Base-by-base conservation (phyloP, 2,888 invertebrate species). In the Trisateles emortualis region DNA sequence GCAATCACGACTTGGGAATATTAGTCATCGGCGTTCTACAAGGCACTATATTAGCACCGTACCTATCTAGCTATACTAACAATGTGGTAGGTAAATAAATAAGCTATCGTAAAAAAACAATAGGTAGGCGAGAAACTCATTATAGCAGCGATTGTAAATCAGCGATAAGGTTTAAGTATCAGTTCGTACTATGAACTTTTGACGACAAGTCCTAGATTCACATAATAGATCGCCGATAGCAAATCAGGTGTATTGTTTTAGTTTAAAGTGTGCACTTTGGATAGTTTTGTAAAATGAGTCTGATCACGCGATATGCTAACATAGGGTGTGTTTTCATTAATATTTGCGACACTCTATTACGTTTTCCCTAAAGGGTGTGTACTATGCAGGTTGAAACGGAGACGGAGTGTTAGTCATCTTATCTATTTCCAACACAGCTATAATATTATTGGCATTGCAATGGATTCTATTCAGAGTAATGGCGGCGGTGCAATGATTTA, bases 181-280 rank as follows among this genome's bases (percentile, higher is more conserved):
- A 44, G 46, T 39, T 35, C 40, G 9, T 26, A 36, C 19, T 9
- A 36, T 32, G 38, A 43, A 51, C 14, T 30, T 33, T 33, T 26
- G 44, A 39, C 32, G 16, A 10, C 30, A 57, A 50, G 46, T 32
- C 16, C 52, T 36, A 13, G 57, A 48, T 46, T 30, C 33, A 30
- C 45, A 29, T 38, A n/a, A 22, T 5, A 41, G 39, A 24, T 44
- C 40, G 9, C 3, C 29, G 45, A 52, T 52, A 44, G 17, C 26
- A 51, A 36, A 35, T 47, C n/a, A 14, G 8, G 22, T 17, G 32
- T 52, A 49, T 52, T 55, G 45, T 47, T 35, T n/a, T 52, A 54
- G 53, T 65, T 65, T 50, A 26, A 44, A 44, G 50, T 63, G 50
- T 47, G 45, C 33, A 51, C 51, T 57, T 59, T 46, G 29, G 44